Base-by-base conservation (phyloP, 2,888 invertebrate genomes). In the Notodonta dromedarius region DNA sequence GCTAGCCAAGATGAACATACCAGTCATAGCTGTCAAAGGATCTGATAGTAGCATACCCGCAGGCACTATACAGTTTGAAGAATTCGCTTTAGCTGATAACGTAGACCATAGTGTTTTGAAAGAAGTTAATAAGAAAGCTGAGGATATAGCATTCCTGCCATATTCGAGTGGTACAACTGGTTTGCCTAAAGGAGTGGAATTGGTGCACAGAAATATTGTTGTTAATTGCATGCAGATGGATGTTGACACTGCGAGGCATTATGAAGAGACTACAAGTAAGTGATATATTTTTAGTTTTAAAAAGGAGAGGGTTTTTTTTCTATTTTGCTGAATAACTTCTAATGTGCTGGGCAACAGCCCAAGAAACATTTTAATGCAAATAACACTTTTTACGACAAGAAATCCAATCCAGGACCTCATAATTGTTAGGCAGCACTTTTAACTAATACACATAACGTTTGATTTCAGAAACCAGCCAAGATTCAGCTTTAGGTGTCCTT, bases 81-180 rank as follows among this genome's bases (percentile, higher is more conserved):
- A 95, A 80, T 73, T 95, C 16, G 89, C 90, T 2, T 84, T 94
- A 62, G 90, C 86, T 40, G 86, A 87, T 42, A 77, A 79, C 71
- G 84, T 94, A n/a, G 94, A 95, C 65, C 88, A 92, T 40, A 88
- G 91, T 65, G 80, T 89, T 54, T 72, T 95, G 13, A 90, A 85
- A 64, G 75, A 87, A n/a, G 86, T 89, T 46, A 81, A 77, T 2
- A 83, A 82, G 54, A 80, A 74, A 13, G 74, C 92, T 2, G 89
- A 95, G 11, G 96, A 96, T 71, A 86, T 95, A 4, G 94, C 94
- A 0, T 85, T 96, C 32, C 78, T 98, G 61, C 97, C 97, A 0
- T 98, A 96, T 89, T 97, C 97, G 4, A 97, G 97, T 82, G 97
- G 97, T 0, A 98, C 98, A 0, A 98, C 97, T 0, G 98, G 98